phyloP scores from a whole-genome alignment of 2,888 invertebrate genomes.

The Diaphora mendica region DNA sequence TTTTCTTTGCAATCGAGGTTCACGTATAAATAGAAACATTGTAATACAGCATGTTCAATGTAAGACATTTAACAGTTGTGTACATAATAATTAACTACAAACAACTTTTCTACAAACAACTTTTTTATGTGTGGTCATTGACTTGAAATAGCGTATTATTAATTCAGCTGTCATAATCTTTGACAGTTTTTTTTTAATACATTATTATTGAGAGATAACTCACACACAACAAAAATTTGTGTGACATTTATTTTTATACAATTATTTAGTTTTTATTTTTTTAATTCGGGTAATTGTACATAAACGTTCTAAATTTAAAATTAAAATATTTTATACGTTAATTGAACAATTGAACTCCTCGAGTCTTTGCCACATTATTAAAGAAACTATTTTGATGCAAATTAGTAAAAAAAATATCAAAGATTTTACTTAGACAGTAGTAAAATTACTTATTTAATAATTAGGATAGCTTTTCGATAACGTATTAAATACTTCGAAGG shows the following conservation, averaged over 20 bases:
- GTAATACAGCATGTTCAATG: constrained; percentile 12
- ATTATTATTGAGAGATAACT: constrained; percentile 1
- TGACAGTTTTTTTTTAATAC: constrained; percentile 44
- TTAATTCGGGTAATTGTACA: not conserved
- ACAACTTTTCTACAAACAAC: constrained; percentile 44
- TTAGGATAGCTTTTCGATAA: not conserved
- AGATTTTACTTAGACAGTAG: not conserved
- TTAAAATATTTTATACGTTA: not conserved
- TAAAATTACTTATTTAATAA: not conserved
- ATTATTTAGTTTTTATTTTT: not conserved
- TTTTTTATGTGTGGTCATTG: constrained; percentile 55
- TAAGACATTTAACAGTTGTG: constrained; percentile 29
- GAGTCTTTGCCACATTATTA: not conserved
- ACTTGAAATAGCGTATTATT: constrained; percentile 48
- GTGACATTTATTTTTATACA: constrained; percentile 4
- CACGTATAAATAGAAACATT: constrained; percentile 10
- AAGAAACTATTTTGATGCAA: not conserved
- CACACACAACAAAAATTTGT: constrained; percentile 7
- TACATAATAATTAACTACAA: constrained; percentile 34
- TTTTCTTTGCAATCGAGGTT: not conserved
- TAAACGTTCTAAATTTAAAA: not conserved
- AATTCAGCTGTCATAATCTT: constrained; percentile 41
- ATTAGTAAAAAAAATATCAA: not conserved
- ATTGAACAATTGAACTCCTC: not conserved
- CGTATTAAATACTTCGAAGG: not conserved